A percentile compares a stretch with the other conserved stretches of the same genome.
Evolutionary conservation across 2,113 vertebrate species (phyloP).

Genomic region (Cynoglossus semilaevis): DNA sequence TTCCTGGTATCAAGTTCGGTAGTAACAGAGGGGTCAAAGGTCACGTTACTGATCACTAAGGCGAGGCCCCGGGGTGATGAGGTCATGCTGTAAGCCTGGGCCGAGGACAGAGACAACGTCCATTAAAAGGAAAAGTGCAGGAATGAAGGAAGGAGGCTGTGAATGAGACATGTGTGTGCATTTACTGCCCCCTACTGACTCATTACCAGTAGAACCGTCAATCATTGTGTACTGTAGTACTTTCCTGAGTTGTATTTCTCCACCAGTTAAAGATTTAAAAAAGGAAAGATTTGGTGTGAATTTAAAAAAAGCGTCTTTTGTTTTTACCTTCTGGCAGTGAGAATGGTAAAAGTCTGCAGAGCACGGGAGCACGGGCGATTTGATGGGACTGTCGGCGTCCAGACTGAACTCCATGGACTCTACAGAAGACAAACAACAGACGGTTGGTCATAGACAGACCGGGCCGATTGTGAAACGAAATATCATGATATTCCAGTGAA

Average conservation of each 20-base stretch:
- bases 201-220: neutral
- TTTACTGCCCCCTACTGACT: neutral
- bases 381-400: constrained; percentile 84
- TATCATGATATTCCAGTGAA: no score
- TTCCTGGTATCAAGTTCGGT: constrained; percentile 84
- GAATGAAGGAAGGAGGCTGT: neutral
- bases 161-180: neutral
- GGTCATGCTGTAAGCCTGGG: constrained; percentile 86
- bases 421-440: constrained; percentile 45
- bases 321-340: constrained; percentile 84
- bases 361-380: constrained; percentile 80
- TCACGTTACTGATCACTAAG: constrained; percentile 90
- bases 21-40: constrained; percentile 76
- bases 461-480: no score
- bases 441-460: no score
- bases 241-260: no score
- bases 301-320: no score
- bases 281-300: no score
- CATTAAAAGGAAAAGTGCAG: neutral
- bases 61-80: constrained; percentile 87
- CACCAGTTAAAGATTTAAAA: no score
- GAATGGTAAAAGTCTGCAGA: constrained; percentile 83
- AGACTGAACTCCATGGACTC: constrained; percentile 81
- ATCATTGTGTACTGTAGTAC: no score
- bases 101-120: neutral